These are phyloP conservation scores for Lacanobia oleracea DNA, from an alignment of 2,888 invertebrate species.

Conservation along the genomic window DNA sequence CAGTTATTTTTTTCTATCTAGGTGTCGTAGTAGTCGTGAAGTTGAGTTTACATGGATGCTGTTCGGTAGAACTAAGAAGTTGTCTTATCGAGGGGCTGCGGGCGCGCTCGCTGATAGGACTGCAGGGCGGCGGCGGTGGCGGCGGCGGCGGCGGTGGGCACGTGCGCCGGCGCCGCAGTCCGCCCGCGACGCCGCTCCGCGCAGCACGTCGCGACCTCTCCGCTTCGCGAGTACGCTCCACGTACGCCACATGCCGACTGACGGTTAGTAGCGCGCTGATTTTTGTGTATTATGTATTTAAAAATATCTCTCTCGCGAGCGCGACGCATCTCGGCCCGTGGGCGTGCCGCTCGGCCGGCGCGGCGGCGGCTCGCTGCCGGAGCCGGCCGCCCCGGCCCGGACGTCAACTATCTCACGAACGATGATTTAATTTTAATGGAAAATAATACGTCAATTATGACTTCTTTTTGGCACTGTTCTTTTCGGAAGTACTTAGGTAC, in stretches of 20 bases:
- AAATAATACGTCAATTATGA: conserved; percentile 8
- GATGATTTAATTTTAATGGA: neutral
- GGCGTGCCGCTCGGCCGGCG: neutral
- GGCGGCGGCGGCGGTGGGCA: neutral
- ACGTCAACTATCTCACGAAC: conserved; percentile 5
- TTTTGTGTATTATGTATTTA: conserved; percentile 45
- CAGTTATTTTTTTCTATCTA: neutral
- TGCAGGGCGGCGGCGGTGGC: neutral
- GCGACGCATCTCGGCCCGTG: conserved; percentile 30
- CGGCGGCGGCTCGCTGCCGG: neutral
- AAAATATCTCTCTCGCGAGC: conserved; percentile 44
- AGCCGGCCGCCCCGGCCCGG: neutral
- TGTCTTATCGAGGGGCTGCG: neutral
- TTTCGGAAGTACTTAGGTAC: conserved; percentile 5
- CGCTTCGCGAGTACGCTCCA: conserved; percentile 24
- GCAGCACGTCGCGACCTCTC: conserved; percentile 35
- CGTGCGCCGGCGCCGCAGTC: conserved; percentile 53
- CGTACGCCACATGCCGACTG: conserved; percentile 61
- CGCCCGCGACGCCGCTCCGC: conserved; percentile 49
- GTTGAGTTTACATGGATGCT: neutral
- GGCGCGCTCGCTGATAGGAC: neutral
- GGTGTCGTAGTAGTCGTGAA: neutral
- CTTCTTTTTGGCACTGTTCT: neutral
- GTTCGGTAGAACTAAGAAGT: neutral
- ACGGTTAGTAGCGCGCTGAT: conserved; percentile 71